Evolutionary conservation across 2,888 invertebrate species (phyloP).

Genomic region (Mimachlamys varia): DNA sequence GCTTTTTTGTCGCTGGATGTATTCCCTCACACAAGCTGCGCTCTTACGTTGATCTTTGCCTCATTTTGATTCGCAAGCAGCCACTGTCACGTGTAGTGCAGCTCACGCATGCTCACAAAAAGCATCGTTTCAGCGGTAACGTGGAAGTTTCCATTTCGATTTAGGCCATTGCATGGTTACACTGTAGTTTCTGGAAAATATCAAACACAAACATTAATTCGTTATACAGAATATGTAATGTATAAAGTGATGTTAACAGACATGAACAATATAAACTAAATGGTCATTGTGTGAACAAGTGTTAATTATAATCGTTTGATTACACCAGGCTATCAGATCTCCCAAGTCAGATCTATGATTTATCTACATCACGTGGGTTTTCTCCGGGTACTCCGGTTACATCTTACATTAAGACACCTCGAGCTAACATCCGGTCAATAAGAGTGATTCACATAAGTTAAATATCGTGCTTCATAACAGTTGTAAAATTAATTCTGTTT

Average conservation of each 20-base stretch:
- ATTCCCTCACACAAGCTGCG: background rate
- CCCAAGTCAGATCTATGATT: too few species aligned
- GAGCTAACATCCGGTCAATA: too few species aligned
- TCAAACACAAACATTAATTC: background rate
- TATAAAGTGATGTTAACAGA: background rate
- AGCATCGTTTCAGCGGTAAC: background rate
- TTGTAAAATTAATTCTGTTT: too few species aligned
- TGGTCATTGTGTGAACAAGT: too few species aligned
- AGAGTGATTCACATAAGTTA: too few species aligned
- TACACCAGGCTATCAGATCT: too few species aligned
- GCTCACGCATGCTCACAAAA: background rate
- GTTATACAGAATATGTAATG: background rate
- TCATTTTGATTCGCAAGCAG: conserved; percentile 21
- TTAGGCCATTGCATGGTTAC: background rate
- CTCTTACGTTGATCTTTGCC: background rate
- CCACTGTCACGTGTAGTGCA: conserved; percentile 21
- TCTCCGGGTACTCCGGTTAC: too few species aligned
- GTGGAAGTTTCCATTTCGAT: background rate
- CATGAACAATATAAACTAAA: too few species aligned
- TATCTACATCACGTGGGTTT: too few species aligned
- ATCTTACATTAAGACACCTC: too few species aligned
- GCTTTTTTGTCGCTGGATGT: background rate
- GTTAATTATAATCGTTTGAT: too few species aligned
- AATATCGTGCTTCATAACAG: too few species aligned
- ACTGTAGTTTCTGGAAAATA: conserved; percentile 32